Evolutionary conservation across 1,140 invertebrate genomes (phyloP).

Genomic region (Samia ricini): DNA sequence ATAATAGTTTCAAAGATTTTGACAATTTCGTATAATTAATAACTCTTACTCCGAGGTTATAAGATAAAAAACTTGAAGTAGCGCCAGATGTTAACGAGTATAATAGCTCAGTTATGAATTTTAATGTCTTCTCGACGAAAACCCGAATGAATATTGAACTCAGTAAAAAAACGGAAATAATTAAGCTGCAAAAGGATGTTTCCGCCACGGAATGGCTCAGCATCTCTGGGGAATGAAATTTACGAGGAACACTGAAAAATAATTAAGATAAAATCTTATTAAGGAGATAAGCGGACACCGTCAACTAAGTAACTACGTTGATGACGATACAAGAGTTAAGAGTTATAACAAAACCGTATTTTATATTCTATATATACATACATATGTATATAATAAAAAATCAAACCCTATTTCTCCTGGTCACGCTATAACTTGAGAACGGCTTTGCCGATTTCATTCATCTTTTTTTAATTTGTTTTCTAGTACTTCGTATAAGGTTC

Average conservation of each 20-base stretch:
- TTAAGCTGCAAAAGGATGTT: slow-evolving; percentile 57
- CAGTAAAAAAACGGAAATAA: slow-evolving; percentile 54
- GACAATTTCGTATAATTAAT: slow-evolving; percentile 43
- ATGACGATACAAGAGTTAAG: background rate
- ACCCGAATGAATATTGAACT: slow-evolving; percentile 67
- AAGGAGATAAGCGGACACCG: slow-evolving; percentile 27
- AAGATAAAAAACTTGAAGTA: slow-evolving; percentile 21
- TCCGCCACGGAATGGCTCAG: slow-evolving; percentile 43
- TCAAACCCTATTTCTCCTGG: too few species aligned
- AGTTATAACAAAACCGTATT: background rate
- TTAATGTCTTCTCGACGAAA: slow-evolving; percentile 61
- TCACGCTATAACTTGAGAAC: too few species aligned
- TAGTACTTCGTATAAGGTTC: too few species aligned
- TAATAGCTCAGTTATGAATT: slow-evolving; percentile 70
- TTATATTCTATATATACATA: too few species aligned
- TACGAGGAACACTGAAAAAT: slow-evolving; percentile 44
- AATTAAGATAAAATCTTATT: slow-evolving; percentile 54
- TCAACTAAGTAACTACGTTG: slow-evolving; percentile 1
- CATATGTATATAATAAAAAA: too few species aligned
- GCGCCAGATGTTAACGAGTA: slow-evolving; percentile 68
- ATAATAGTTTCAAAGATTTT: background rate
- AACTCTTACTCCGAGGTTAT: slow-evolving; percentile 38
- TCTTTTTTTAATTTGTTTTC: too few species aligned
- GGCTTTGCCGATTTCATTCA: too few species aligned
- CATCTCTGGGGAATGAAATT: slow-evolving; percentile 34